Conservation (phyloP, 1,140 invertebrate species). For the Tetranychus urticae region DNA sequence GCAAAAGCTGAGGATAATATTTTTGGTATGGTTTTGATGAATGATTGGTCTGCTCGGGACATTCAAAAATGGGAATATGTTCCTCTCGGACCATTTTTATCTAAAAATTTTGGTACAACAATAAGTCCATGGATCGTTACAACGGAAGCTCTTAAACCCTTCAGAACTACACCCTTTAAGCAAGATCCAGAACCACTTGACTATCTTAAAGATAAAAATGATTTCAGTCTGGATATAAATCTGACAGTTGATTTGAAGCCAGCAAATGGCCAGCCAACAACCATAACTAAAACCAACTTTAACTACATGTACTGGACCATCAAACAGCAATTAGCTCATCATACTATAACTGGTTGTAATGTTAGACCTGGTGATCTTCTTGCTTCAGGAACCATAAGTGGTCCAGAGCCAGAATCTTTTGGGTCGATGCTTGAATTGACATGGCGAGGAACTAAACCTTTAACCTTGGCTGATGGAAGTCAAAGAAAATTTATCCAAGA, state of each 20-base stretch:
- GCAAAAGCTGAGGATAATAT: conserved; percentile 66
- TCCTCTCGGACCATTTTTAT: conserved; percentile 88
- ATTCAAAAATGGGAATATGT: conserved; percentile 82
- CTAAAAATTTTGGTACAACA: conserved; percentile 81
- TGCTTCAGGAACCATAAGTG: conserved; percentile 85
- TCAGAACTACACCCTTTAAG: conserved; percentile 41
- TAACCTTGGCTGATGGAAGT: conserved; percentile 45
- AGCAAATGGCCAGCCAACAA: conserved; percentile 13
- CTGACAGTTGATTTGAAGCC: conserved; percentile 62
- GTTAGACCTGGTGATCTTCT: conserved; percentile 77
- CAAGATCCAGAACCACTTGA: conserved; percentile 58
- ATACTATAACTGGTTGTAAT: conserved; percentile 88
- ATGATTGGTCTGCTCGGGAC: conserved; percentile 83
- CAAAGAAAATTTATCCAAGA: conserved; percentile 78
- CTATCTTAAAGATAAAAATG: conserved; percentile 61
- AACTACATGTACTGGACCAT: conserved; percentile 83
- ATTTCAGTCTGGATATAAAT: conserved; percentile 82
- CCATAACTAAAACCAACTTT: conserved; percentile 22
- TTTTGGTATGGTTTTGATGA: conserved; percentile 95
- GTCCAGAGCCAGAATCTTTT: conserved; percentile 55
- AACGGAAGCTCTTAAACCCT: conserved; percentile 75
- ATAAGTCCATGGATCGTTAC: conserved; percentile 96
- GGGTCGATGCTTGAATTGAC: conserved; percentile 81
- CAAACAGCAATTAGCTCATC: conserved; percentile 87
- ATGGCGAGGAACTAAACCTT: conserved; percentile 69